Evolutionary conservation across 2,888 invertebrate species (phyloP).

Genomic region (Coelopa pilipes): DNA sequence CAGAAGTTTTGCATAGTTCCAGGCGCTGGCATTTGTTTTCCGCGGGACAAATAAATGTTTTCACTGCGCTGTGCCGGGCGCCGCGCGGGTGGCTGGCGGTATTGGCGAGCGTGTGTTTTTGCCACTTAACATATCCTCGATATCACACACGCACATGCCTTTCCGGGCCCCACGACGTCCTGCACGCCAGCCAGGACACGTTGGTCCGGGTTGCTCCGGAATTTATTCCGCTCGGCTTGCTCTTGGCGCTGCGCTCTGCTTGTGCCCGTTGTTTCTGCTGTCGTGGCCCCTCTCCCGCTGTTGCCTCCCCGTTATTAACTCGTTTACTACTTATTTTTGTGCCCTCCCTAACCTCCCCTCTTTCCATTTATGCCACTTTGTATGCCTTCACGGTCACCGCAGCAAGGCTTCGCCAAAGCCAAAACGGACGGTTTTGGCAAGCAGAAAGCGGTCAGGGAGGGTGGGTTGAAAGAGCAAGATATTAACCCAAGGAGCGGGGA

Average conservation of each 20-base stretch:
- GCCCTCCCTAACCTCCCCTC: too few relatives aligned
- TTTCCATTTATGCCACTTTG: too few relatives aligned
- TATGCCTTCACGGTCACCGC: too few relatives aligned
- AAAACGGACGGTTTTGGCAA: too few relatives aligned
- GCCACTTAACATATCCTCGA: not conserved
- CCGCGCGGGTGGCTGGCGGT: not conserved
- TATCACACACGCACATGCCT: not conserved
- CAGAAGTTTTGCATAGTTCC: constrained; percentile 31
- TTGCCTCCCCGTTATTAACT: too few relatives aligned
- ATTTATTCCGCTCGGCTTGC: constrained; percentile 22
- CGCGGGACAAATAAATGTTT: constrained; percentile 11
- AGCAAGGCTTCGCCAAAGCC: too few relatives aligned
- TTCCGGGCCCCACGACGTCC: not conserved
- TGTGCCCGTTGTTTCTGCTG: too few relatives aligned
- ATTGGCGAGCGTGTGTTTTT: constrained; percentile 1
- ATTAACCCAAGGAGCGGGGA: too few relatives aligned
- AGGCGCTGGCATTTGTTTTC: constrained; percentile 23
- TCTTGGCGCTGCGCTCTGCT: constrained; percentile 8
- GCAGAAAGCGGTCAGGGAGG: too few relatives aligned
- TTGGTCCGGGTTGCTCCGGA: constrained; percentile 12
- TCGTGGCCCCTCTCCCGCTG: too few relatives aligned
- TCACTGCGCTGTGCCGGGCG: not conserved
- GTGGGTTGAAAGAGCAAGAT: too few relatives aligned
- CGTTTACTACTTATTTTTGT: too few relatives aligned
- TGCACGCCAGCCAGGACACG: constrained; percentile 7